These are phyloP conservation scores for Osmoderma eremita DNA, from an alignment of 2,888 invertebrate species.

Conservation along the genomic window DNA sequence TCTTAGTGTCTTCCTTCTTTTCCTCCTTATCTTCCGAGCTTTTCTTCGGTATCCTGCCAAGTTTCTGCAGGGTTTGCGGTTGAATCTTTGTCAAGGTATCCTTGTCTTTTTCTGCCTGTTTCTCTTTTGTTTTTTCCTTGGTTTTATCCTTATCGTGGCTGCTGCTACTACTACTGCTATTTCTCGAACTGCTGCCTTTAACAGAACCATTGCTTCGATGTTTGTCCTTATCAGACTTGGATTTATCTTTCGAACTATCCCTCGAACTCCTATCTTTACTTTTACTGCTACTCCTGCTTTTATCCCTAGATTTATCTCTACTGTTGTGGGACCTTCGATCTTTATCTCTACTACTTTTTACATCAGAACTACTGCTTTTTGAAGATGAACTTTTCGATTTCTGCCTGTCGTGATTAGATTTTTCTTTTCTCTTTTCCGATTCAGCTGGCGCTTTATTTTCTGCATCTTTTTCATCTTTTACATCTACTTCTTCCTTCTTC, in stretches of 20 bases:
- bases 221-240: constrained; percentile 51
- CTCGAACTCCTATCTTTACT: constrained; percentile 37
- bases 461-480: constrained; percentile 45
- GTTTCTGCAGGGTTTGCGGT: constrained; percentile 75
- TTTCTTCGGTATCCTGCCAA: constrained; percentile 83
- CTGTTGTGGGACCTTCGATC: constrained; percentile 58
- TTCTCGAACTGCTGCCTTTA: constrained; percentile 54
- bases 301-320: constrained; percentile 53
- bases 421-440: constrained; percentile 39
- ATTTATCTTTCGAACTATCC: constrained; percentile 47
- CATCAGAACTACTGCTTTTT: constrained; percentile 52
- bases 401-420: constrained; percentile 43
- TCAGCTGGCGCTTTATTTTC: constrained; percentile 40
- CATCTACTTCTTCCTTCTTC: constrained; percentile 42
- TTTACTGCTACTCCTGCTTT: constrained; percentile 53
- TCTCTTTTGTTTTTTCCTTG: constrained; percentile 63
- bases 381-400: constrained; percentile 49
- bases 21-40: constrained; percentile 64
- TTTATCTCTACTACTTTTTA: constrained; percentile 60
- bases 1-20: constrained; percentile 66
- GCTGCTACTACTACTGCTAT: constrained; percentile 53
- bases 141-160: constrained; percentile 57
- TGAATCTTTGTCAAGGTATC: constrained; percentile 74
- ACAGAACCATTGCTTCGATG: constrained; percentile 51
- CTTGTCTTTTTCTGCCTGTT: constrained; percentile 74